These are phyloP conservation scores for Teleogryllus occipitalis DNA, from an alignment of 1,140 invertebrate species.

Conservation along the genomic window DNA sequence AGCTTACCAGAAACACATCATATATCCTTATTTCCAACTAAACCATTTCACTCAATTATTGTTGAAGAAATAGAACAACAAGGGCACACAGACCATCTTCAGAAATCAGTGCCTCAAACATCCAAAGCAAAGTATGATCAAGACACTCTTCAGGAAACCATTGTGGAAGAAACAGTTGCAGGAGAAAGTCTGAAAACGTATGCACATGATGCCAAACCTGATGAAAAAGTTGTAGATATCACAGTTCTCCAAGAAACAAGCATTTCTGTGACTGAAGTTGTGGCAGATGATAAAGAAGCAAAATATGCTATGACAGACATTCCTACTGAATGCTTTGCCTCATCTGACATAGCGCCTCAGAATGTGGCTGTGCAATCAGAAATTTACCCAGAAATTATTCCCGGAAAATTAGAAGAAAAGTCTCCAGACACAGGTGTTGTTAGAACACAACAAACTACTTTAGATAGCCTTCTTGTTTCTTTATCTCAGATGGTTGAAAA, in stretches of 20 bases:
- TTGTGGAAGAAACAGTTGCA: conserved; percentile 42
- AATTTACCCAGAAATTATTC: conserved; percentile 41
- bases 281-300: conserved; percentile 39
- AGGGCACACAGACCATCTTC: conserved; percentile 39
- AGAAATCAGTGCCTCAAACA: conserved; percentile 32
- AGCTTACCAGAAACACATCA: conserved; percentile 46
- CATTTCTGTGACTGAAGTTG: conserved; percentile 43
- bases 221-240: conserved; percentile 39
- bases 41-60: conserved; percentile 46
- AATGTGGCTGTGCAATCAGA: conserved; percentile 42
- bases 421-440: conserved; percentile 37
- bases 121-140: conserved; percentile 41
- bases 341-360: conserved; percentile 38
- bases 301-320: conserved; percentile 32
- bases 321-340: conserved; percentile 35
- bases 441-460: conserved; percentile 36
- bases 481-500: conserved; percentile 46
- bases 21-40: conserved; percentile 42
- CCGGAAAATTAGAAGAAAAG: conserved; percentile 37
- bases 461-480: conserved; percentile 43
- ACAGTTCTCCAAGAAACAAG: conserved; percentile 42
- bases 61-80: conserved; percentile 49
- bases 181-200: conserved; percentile 38
- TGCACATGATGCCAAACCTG: conserved; percentile 33
- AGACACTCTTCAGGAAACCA: conserved; percentile 41